A percentile compares a stretch with the other conserved stretches of the same genome.
Conservation (phyloP, 2,797 vertebrate genomes). For the Scomberomorus guttatus region DNA sequence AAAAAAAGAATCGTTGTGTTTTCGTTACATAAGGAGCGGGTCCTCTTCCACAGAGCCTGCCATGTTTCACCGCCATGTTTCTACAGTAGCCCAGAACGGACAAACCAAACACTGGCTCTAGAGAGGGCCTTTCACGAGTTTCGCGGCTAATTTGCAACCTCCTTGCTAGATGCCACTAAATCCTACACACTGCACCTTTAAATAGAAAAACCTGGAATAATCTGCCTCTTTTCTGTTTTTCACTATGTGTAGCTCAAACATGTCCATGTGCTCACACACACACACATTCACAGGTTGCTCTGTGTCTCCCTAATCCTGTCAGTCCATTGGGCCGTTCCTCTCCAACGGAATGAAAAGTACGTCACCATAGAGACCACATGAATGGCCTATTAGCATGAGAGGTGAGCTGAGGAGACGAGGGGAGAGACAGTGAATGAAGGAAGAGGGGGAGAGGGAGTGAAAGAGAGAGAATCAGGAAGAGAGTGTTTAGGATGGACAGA, state of each 20-base stretch:
- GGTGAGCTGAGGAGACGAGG: conserved; percentile 66
- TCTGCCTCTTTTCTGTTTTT: too few relatives aligned
- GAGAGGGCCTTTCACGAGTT: too few relatives aligned
- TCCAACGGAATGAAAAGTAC: conserved; percentile 55
- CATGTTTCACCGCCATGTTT: too few relatives aligned
- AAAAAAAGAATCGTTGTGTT: too few relatives aligned
- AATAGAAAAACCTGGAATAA: conserved; percentile 12
- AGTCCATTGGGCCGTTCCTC: conserved; percentile 55
- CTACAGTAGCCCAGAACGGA: too few relatives aligned
- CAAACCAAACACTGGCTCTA: too few relatives aligned
- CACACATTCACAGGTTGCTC: conserved; percentile 31
- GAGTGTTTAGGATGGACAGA: conserved; percentile 18
- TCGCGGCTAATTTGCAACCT: too few relatives aligned
- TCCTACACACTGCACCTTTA: not conserved
- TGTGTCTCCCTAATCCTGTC: conserved; percentile 55
- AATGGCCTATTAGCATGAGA: conserved; percentile 71
- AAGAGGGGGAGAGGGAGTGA: not conserved
- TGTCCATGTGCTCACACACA: not conserved
- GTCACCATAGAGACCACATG: conserved; percentile 77
- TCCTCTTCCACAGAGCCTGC: too few relatives aligned
- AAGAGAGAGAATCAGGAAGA: not conserved
- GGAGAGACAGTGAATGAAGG: conserved; percentile 20
- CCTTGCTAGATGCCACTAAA: too few relatives aligned
- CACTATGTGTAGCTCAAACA: not conserved
- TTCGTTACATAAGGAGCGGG: too few relatives aligned